Evolutionary conservation across 2,888 invertebrate genomes (phyloP).

Genomic region (Drosophila subsilvestris): DNA sequence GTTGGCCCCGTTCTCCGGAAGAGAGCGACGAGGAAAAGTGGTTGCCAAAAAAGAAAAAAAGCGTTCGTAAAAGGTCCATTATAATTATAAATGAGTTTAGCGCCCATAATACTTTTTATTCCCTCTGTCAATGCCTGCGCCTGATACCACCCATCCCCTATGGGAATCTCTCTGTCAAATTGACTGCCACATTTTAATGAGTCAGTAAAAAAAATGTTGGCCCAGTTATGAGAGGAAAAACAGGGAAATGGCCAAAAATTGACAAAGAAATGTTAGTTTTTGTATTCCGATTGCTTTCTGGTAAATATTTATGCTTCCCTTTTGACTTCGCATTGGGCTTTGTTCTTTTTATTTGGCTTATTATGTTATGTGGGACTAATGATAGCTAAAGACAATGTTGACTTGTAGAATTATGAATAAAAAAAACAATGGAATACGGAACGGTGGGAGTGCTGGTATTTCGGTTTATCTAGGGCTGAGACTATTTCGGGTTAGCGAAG

Average conservation of each 20-base stretch:
- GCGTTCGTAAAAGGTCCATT: slow-evolving; percentile 75
- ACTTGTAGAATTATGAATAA: neutral
- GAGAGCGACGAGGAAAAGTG: slow-evolving; percentile 6
- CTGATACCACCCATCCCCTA: slow-evolving; percentile 9
- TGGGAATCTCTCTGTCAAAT: slow-evolving; percentile 58
- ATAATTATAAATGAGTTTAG: slow-evolving; percentile 81
- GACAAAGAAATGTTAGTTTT: slow-evolving; percentile 52
- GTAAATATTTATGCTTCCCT: slow-evolving; percentile 48
- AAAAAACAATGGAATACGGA: neutral
- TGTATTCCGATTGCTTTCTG: slow-evolving; percentile 20
- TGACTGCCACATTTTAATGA: slow-evolving; percentile 76
- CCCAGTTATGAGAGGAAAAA: slow-evolving; percentile 53
- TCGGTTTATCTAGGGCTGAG: too few species aligned
- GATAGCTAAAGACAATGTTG: slow-evolving; percentile 15
- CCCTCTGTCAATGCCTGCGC: slow-evolving; percentile 32
- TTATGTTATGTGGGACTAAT: slow-evolving; percentile 9
- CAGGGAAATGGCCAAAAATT: slow-evolving; percentile 18
- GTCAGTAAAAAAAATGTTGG: slow-evolving; percentile 68
- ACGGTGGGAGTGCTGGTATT: neutral
- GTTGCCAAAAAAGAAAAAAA: slow-evolving; percentile 29
- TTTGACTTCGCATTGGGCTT: slow-evolving; percentile 23
- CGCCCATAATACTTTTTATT: slow-evolving; percentile 71
- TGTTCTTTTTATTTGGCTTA: slow-evolving; percentile 16
- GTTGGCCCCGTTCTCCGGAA: slow-evolving; percentile 45
- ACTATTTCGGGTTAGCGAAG: too few species aligned